Evolutionary conservation across 2,113 vertebrate genomes (phyloP).

Genomic region (Mystacornis crossleyi): DNA sequence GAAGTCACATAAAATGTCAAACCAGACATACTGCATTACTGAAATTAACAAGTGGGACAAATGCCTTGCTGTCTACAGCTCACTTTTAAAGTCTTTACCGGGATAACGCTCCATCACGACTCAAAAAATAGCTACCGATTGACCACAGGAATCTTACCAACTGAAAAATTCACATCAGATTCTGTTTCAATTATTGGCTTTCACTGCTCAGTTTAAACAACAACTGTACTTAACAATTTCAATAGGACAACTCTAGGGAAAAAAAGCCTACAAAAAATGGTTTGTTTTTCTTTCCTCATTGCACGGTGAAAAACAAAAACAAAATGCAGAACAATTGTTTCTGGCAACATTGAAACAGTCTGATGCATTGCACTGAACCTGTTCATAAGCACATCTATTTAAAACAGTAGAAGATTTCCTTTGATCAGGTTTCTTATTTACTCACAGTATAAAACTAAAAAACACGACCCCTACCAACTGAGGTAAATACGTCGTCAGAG

Average conservation of each 20-base stretch:
- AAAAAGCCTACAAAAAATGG: background rate
- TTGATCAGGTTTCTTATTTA: background rate
- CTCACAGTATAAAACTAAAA: background rate
- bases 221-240: background rate
- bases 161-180: background rate
- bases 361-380: background rate
- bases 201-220: background rate
- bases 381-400: background rate
- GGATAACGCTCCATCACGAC: background rate
- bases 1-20: background rate
- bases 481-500: background rate
- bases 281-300: background rate
- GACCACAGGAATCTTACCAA: background rate
- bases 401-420: background rate
- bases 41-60: background rate
- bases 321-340: background rate
- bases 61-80: background rate
- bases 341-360: background rate
- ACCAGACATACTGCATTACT: background rate
- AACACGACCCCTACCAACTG: background rate
- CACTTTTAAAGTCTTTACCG: background rate
- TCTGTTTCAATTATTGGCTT: background rate
- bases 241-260: background rate
- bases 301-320: background rate
- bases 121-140: background rate